Percentiles rank a stretch among this genome's conserved stretches.
These are phyloP conservation scores for Axinella damicornis DNA, from an alignment of 37 sponge, comb jelly and placozoan genomes.

Conservation along the genomic window DNA sequence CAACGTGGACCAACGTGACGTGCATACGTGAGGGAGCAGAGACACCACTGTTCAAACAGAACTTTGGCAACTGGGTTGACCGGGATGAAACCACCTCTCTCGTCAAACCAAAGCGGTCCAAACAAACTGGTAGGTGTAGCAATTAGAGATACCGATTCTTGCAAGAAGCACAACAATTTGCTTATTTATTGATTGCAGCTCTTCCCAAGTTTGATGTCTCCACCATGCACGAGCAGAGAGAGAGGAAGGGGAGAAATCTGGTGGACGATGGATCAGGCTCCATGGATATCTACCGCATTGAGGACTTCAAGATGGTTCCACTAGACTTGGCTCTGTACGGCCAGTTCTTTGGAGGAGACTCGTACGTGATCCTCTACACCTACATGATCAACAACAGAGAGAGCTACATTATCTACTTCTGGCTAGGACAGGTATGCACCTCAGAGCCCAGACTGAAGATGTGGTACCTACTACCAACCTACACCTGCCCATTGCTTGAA, in stretches of 20 bases:
- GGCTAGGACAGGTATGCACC: slow-evolving; percentile 79
- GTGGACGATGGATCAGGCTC: slow-evolving; percentile 93
- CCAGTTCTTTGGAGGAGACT: slow-evolving; percentile 95
- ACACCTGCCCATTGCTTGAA: no score
- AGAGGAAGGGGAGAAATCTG: slow-evolving; percentile 54
- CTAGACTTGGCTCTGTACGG: slow-evolving; percentile 81
- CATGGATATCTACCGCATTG: slow-evolving; percentile 84
- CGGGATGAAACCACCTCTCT: slow-evolving; percentile 49
- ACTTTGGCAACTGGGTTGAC: slow-evolving; percentile 89
- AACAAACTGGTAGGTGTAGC: no score
- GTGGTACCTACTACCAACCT: no score
- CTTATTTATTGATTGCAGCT: neutral
- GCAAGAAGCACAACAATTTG: no score
- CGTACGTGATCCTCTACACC: slow-evolving; percentile 93
- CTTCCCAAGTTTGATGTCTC: slow-evolving; percentile 67
- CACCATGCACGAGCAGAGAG: slow-evolving; percentile 52
- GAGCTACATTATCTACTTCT: slow-evolving; percentile 93
- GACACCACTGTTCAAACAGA: slow-evolving; percentile 84
- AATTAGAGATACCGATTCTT: no score
- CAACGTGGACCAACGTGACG: slow-evolving; percentile 82
- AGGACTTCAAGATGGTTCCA: slow-evolving; percentile 88
- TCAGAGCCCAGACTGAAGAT: no score
- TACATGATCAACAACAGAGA: slow-evolving; percentile 81
- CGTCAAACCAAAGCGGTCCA: slow-evolving; percentile 1
- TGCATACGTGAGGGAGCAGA: slow-evolving; percentile 83